Evolutionary conservation across 2,888 invertebrate species (phyloP), one percentile per base, ranked within the genome.

Genomic region (Zeuzera pyrina): DNA sequence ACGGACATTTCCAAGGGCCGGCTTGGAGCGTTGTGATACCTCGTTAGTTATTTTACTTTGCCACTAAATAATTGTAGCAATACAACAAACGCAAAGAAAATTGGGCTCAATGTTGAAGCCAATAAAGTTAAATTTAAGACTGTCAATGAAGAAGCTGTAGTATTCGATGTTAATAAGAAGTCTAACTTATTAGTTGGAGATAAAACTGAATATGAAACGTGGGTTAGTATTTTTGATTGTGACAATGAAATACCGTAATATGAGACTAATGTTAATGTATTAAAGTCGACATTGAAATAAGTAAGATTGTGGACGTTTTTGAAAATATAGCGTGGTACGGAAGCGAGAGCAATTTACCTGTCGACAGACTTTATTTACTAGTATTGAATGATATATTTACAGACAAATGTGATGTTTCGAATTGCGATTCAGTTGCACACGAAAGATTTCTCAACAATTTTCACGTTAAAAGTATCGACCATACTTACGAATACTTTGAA

Each of bases 1-100:
- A 54, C 52, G 47, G 78, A 79, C 79, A 64, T 68, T 69, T 78
- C 68, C 72, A 76, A 78, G 59, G 76, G 64, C 51, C 64, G 58
- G 49, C 52, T 47, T 45, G 47, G 71, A 72, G 55, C 54, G 56
- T 58, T 64, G 60, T 69, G 71, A 69, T 77, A 74, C 76, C 72
- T 77, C 73, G 72, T 76, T 77, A 78, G 65, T 73, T 72, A 77
- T 71, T 64, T 68, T 57, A 57, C 58, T 53, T 58, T 55, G 61
- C 62, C 54, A 63, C 63, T 74, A 72, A 74, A 73, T 77, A 76
- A 77, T 72, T 78, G 74, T 76, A 73, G 70, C 71, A 71, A 48
- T 58, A 60, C 47, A 39, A 35, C 35, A 32, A n/a, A 10, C 7
- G 12, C 15, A 14, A 31, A 37, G 11, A 12, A 58, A 45, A 41